Conservation (phyloP, 2,113 vertebrate species). For the Promerops cafer region DNA sequence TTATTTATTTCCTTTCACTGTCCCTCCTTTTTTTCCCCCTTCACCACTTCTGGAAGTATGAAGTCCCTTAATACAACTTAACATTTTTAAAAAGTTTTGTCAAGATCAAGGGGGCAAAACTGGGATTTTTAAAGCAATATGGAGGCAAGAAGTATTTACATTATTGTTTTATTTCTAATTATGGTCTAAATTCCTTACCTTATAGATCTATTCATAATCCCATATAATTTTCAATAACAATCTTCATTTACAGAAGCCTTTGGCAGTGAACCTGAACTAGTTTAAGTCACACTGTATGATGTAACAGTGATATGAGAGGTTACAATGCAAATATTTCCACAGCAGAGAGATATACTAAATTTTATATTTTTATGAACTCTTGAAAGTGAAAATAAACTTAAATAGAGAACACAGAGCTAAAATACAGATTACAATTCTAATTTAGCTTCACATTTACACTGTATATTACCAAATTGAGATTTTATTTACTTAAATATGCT, state of each 20-base stretch:
- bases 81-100: background rate
- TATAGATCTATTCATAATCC: background rate
- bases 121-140: background rate
- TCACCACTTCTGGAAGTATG: background rate
- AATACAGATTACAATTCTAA: background rate
- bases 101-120: background rate
- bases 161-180: background rate
- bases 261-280: background rate
- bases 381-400: background rate
- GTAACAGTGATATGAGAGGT: background rate
- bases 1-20: background rate
- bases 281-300: background rate
- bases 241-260: background rate
- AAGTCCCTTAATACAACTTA: background rate
- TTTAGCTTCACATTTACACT: background rate
- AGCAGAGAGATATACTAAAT: background rate
- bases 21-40: accelerated
- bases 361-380: background rate
- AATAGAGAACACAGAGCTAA: background rate
- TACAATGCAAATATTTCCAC: background rate
- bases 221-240: background rate
- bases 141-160: background rate
- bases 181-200: background rate
- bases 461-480: background rate
- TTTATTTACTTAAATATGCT: background rate